Evolutionary conservation across 2,797 vertebrate species (phyloP).

Genomic region (Anableps anableps): DNA sequence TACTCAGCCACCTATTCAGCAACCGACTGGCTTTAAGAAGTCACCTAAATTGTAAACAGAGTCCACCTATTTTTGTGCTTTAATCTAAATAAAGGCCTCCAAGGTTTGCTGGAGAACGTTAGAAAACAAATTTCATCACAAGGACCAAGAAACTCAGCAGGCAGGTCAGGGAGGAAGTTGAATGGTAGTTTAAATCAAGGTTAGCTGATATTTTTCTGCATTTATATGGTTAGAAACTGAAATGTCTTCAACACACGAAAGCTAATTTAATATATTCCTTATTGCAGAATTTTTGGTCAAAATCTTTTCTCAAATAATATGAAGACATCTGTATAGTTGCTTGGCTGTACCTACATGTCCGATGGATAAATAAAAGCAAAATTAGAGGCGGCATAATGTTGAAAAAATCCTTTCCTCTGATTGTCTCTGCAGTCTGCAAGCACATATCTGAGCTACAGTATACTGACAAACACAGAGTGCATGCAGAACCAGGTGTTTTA

Average conservation of each 20-base stretch:
- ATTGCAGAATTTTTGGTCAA: neutral
- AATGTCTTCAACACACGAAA: neutral
- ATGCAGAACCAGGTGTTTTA: too few relatives aligned
- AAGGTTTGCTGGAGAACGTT: neutral
- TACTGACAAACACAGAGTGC: too few relatives aligned
- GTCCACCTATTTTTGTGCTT: too few relatives aligned
- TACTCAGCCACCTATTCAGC: too few relatives aligned
- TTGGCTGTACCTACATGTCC: neutral
- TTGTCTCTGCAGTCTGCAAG: too few relatives aligned
- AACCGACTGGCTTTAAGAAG: too few relatives aligned
- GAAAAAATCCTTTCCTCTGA: neutral
- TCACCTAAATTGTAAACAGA: too few relatives aligned
- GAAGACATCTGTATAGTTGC: neutral
- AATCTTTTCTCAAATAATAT: neutral
- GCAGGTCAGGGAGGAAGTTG: neutral
- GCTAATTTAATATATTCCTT: neutral
- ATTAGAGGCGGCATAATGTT: neutral
- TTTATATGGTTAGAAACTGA: neutral
- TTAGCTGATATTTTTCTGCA: neutral
- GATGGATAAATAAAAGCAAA: neutral
- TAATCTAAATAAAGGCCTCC: too few relatives aligned
- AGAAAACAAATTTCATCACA: neutral
- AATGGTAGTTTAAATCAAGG: neutral
- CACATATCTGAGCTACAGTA: too few relatives aligned
- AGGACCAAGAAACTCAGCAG: neutral